A percentile compares a stretch with the other conserved stretches of the same genome.
Evolutionary conservation across 1,140 invertebrate genomes (phyloP).

Genomic region (Chironomus tepperi): DNA sequence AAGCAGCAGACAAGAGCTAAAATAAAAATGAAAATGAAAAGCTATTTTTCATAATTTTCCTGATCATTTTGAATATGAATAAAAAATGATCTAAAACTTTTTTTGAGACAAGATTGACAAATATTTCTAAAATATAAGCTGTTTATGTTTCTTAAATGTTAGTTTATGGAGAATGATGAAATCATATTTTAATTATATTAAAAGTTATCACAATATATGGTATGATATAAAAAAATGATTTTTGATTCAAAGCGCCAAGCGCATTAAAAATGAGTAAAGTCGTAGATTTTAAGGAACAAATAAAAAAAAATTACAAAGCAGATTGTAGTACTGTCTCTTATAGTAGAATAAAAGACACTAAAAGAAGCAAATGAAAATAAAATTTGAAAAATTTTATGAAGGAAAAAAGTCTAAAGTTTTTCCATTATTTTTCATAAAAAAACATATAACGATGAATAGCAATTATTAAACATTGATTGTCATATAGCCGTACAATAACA

Average conservation of each 20-base stretch:
- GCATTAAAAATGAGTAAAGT: neutral
- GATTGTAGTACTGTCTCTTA: too few relatives aligned
- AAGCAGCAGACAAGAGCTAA: too few relatives aligned
- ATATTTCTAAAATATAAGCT: slow-evolving; percentile 12
- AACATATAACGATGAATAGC: neutral
- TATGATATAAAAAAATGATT: neutral
- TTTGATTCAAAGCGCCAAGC: neutral
- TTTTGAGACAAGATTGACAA: neutral
- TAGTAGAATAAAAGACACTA: neutral
- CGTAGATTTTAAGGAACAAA: slow-evolving; percentile 9
- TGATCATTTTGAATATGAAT: neutral
- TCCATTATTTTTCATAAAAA: too few relatives aligned
- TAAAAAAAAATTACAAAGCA: too few relatives aligned
- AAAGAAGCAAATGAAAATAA: neutral
- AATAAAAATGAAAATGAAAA: too few relatives aligned
- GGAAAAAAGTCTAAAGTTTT: neutral
- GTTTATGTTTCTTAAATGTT: slow-evolving; percentile 14
- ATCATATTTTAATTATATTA: slow-evolving; percentile 9
- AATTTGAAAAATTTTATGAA: neutral
- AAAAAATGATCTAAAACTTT: slow-evolving; percentile 11
- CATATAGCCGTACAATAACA: slow-evolving; percentile 7
- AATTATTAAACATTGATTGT: slow-evolving; percentile 9
- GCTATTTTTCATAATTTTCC: too few relatives aligned
- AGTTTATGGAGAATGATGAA: neutral
- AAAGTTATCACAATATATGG: neutral